phyloP scores from a whole-genome alignment of 2,797 vertebrate genomes.

The Margarornis squamiger region DNA sequence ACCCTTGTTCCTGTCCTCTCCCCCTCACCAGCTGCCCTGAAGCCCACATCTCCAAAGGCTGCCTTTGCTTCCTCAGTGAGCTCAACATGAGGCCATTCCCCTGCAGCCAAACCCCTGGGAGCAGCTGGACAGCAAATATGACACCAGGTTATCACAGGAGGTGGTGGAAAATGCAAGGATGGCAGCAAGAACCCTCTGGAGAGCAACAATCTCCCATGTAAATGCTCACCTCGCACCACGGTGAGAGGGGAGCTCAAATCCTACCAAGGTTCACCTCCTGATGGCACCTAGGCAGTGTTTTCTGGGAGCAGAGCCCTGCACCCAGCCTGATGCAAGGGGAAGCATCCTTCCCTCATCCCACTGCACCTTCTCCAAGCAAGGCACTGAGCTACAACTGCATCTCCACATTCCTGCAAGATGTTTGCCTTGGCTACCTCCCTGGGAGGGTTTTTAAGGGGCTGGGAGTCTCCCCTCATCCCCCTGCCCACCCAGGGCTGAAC shows the following conservation, averaged over 20 bases:
- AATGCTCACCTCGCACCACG: background rate
- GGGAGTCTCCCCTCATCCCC: background rate
- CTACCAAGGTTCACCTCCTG: background rate
- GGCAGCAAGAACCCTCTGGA: background rate
- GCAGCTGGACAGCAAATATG: background rate
- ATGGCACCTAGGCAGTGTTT: background rate
- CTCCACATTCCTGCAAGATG: background rate
- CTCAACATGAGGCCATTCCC: background rate
- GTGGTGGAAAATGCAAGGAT: background rate
- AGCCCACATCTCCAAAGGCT: background rate
- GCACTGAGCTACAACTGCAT: background rate
- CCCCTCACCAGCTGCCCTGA: background rate
- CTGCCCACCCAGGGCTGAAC: conserved; percentile 18
- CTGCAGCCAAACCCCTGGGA: background rate
- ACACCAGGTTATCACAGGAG: rapidly evolving
- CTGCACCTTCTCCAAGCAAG: background rate
- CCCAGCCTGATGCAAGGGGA: background rate
- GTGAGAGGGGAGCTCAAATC: rapidly evolving
- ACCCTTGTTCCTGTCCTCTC: background rate
- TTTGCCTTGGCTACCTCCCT: background rate
- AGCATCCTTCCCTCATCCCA: background rate
- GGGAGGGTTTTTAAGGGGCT: background rate
- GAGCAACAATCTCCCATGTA: background rate
- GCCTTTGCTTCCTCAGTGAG: rapidly evolving
- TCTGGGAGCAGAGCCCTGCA: background rate